phyloP scores from a whole-genome alignment of 2,888 invertebrate species.

The Hypsopygia costalis region DNA sequence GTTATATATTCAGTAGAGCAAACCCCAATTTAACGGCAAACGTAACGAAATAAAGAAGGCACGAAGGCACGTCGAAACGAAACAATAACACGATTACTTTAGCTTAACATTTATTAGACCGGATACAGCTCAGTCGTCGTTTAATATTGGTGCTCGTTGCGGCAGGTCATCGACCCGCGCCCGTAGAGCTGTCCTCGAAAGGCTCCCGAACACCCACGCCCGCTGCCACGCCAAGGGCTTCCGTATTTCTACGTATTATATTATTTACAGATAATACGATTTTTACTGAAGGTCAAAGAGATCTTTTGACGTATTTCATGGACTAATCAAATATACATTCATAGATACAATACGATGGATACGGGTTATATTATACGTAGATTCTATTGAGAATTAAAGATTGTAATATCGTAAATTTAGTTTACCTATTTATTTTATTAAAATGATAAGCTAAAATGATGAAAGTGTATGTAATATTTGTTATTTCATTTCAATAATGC shows the following conservation, averaged over 20 bases:
- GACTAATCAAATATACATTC: no score
- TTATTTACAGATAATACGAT: neutral
- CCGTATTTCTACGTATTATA: neutral
- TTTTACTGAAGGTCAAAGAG: neutral
- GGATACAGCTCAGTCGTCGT: constrained; percentile 12
- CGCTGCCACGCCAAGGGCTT: constrained; percentile 6
- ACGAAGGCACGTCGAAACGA: constrained; percentile 10
- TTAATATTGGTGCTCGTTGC: constrained; percentile 22
- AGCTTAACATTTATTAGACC: constrained; percentile 38
- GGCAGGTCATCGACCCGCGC: constrained; percentile 38
- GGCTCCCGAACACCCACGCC: constrained; percentile 24
- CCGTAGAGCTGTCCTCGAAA: constrained; percentile 20
- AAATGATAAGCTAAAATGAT: no score
- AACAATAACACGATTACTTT: constrained; percentile 35
- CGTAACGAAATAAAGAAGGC: constrained; percentile 7
- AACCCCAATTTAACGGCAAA: constrained; percentile 12
- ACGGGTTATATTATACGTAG: no score
- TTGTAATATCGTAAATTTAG: no score
- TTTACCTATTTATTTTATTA: no score
- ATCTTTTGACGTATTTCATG: neutral
- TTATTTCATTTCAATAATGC: no score
- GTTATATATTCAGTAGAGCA: constrained; percentile 19
- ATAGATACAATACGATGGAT: no score
- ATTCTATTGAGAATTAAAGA: no score
- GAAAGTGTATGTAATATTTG: no score